Conservation (phyloP, 2,797 vertebrate genomes). For the Periophthalmus magnuspinnatus region DNA sequence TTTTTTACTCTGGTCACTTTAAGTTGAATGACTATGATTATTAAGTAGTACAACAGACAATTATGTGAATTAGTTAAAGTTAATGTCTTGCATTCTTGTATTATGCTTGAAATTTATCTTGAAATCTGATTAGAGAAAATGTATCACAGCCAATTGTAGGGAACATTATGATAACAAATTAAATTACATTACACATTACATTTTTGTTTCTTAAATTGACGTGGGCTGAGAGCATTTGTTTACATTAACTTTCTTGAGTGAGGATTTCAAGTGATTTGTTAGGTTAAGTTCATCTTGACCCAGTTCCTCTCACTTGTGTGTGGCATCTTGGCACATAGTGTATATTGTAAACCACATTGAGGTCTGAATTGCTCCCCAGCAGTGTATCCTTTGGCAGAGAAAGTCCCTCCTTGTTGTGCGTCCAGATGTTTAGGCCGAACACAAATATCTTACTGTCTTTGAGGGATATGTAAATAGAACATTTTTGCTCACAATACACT, state of each 20-base stretch:
- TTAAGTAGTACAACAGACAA: background rate
- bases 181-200: too few species aligned
- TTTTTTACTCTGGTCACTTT: background rate
- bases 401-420: background rate
- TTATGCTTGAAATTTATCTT: too few species aligned
- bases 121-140: too few species aligned
- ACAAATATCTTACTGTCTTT: background rate
- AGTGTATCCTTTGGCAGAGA: slow-evolving; percentile 1
- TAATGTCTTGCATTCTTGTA: background rate
- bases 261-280: background rate
- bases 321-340: background rate
- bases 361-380: background rate
- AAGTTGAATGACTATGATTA: background rate
- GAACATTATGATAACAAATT: too few species aligned
- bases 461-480: background rate
- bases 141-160: too few species aligned
- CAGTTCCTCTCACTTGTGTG: background rate
- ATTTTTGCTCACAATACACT: slow-evolving; percentile 12
- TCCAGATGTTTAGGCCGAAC: slow-evolving; percentile 1
- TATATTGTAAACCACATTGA: background rate
- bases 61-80: background rate
- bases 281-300: background rate
- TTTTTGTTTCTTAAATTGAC: too few species aligned
- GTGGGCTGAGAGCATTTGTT: too few species aligned
- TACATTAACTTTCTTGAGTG: too few species aligned